Evolutionary conservation across 2,797 vertebrate species (phyloP).

Genomic region (Acrossocheilus wenchowensis): DNA sequence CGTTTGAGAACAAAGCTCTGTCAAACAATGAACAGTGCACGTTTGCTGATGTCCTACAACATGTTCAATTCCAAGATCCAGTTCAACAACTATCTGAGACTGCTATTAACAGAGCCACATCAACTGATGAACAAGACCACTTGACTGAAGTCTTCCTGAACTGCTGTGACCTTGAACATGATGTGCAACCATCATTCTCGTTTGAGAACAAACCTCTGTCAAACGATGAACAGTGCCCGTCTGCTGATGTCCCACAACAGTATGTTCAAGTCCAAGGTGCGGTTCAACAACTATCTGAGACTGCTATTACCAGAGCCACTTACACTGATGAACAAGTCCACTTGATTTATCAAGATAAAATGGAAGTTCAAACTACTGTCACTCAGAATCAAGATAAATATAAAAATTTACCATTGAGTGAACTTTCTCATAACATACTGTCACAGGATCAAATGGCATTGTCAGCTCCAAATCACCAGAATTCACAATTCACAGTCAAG

Average conservation of each 20-base stretch:
- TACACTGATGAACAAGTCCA: not conserved
- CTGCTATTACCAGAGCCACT: not conserved
- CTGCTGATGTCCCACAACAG: not conserved
- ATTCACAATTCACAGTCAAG: not conserved
- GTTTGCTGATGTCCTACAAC: not conserved
- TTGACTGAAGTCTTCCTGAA: not conserved
- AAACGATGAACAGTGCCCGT: not conserved
- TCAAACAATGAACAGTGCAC: not conserved
- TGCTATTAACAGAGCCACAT: not conserved
- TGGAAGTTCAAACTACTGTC: not conserved
- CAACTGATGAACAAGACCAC: not conserved
- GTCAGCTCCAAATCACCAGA: not conserved
- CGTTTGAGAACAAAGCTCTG: not conserved
- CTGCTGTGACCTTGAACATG: not conserved
- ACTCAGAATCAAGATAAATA: not conserved
- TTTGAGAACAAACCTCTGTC: not conserved
- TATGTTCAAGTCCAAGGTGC: not conserved
- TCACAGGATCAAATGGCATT: not conserved
- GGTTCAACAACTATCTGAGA: not conserved
- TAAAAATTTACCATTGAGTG: not conserved
- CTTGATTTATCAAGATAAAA: not conserved
- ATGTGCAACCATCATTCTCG: not conserved
- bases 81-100: not conserved
- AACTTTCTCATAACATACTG: not conserved
- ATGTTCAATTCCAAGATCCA: not conserved